phyloP scores from a whole-genome alignment of 2,797 vertebrate genomes.

The Melanotaenia nigrans region DNA sequence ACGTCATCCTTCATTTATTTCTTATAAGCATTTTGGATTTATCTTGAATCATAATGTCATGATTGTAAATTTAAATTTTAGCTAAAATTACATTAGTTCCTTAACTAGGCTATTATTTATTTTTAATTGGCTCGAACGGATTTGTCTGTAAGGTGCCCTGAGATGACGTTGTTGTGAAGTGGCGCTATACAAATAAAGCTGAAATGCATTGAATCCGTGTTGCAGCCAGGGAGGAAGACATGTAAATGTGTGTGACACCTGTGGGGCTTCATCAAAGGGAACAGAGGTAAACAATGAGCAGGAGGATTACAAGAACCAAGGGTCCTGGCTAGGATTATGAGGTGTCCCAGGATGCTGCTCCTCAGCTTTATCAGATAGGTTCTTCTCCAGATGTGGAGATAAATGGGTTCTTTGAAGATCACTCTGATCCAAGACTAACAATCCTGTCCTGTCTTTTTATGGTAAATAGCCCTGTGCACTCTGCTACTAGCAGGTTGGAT shows the following conservation, averaged over 20 bases:
- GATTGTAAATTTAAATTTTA: not conserved
- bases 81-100: not conserved
- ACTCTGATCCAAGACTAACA: conserved; percentile 60
- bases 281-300: conserved; percentile 74
- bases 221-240: conserved; percentile 7
- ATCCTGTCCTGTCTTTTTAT: conserved; percentile 70
- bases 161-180: too few species aligned
- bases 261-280: conserved; percentile 74
- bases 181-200: too few species aligned
- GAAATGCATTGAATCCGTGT: not conserved
- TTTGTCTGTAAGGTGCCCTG: too few species aligned
- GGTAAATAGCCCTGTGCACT: conserved; percentile 57
- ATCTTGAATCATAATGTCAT: conserved; percentile 1
- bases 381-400: conserved; percentile 78
- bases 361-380: conserved; percentile 77
- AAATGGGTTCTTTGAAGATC: conserved; percentile 83
- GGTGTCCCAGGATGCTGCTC: conserved; percentile 72
- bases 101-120: too few species aligned
- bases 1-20: not conserved
- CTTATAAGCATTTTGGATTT: not conserved
- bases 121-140: too few species aligned
- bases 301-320: conserved; percentile 77
- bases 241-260: conserved; percentile 62
- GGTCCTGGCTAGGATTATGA: conserved; percentile 64
- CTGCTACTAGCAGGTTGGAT: conserved; percentile 57